Base-by-base conservation (phyloP, 2,888 invertebrate genomes). In the Balanococcus diminutus region DNA sequence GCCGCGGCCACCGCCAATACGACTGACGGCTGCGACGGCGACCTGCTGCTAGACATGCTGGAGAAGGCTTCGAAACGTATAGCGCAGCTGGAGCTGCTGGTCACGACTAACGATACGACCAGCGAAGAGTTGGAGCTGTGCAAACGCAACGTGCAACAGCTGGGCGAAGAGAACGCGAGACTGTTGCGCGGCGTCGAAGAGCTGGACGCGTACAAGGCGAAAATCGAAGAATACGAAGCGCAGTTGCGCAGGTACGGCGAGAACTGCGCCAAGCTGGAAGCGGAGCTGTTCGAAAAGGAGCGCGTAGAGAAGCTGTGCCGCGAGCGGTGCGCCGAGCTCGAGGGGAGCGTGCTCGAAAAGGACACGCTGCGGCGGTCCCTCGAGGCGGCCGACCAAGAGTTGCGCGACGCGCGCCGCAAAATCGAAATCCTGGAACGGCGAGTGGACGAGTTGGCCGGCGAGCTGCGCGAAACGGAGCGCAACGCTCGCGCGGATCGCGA, bases 381-480 rank as follows among this genome's bases (percentile, higher is more conserved):
- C n/a, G 61, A 81, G 61, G 31, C 46, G 56, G 81, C 86, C 22
- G 82, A 81, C 83, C 88, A 88, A 42, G 87, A 75, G 81, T 88
- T 87, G 88, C 88, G 86, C 87, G 87, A 86, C 56, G 88, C 87
- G 85, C 88, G 19, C 87, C 88, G 86, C 87, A 88, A 89, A 82
- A 79, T 86, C 25, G 61, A 46, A 14, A 39, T 61, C 9, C 51
- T 87, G 25, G 84, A 87, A 83, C 81, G 36, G 83, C 86, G 84
- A 25, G 39, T 82, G 28, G 84, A 19, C 56, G 84, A 85, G 67
- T 86, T 84, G 81, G 25, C 2, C 42, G 25, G 22, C 14, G 16
- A 36, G 22, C 22, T 84, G 8, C 67, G 84, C n/a, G 39, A 72
- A 8, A 51, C 67, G 36, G 84, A 84, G 16, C n/a, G n/a, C n/a